Percentiles rank a stretch among this genome's conserved stretches.
phyloP scores from a whole-genome alignment of 2,888 invertebrate species.

The Drosophila helvetica region DNA sequence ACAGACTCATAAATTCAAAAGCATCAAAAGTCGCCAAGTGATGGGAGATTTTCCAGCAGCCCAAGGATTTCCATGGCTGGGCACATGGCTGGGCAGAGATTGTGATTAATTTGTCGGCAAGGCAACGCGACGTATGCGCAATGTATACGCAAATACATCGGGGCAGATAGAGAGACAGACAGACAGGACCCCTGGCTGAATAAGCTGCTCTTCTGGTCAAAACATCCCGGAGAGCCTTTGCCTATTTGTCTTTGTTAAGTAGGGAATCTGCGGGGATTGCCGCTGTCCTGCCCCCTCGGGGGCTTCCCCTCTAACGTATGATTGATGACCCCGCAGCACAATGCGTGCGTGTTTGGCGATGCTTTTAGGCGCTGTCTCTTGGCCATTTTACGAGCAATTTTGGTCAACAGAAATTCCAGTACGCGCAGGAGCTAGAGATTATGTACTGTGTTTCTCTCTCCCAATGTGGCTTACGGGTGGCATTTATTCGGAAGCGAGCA shows the following conservation, averaged over 20 bases:
- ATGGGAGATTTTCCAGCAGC: constrained; percentile 32
- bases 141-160: constrained; percentile 39
- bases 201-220: constrained; percentile 39
- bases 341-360: constrained; percentile 44
- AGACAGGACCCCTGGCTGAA: neutral
- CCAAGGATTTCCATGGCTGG: constrained; percentile 42
- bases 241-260: constrained; percentile 69
- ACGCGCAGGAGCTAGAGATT: neutral
- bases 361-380: constrained; percentile 56
- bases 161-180: constrained; percentile 9
- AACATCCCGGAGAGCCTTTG: constrained; percentile 38
- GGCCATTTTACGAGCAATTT: constrained; percentile 66
- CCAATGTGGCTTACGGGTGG: neutral
- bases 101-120: constrained; percentile 66
- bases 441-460: neutral
- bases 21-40: constrained; percentile 56
- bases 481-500: too few relatives aligned
- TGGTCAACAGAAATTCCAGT: constrained; percentile 16
- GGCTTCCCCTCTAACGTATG: constrained; percentile 39
- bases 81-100: constrained; percentile 10
- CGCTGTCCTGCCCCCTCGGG: neutral
- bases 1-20: constrained; percentile 51
- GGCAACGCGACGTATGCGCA: constrained; percentile 65
- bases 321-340: constrained; percentile 57
- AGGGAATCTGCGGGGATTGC: constrained; percentile 19